These are phyloP conservation scores for Rhorus exstirpatorius DNA, from an alignment of 2,888 invertebrate species.

Conservation along the genomic window DNA sequence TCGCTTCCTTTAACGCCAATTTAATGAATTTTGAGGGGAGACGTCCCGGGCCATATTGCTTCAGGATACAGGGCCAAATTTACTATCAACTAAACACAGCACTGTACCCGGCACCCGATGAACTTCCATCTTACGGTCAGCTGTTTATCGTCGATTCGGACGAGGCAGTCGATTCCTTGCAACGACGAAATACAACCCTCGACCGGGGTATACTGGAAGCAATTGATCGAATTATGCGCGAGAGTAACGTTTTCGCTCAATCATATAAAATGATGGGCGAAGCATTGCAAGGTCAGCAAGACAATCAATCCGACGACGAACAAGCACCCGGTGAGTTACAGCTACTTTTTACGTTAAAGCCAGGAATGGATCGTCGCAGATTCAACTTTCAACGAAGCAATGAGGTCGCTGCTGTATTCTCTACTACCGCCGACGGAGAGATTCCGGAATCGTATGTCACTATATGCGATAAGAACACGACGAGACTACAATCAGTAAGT, in stretches of 20 bases:
- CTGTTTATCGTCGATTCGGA: slow-evolving; percentile 57
- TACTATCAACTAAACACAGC: slow-evolving; percentile 42
- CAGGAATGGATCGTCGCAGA: slow-evolving; percentile 65
- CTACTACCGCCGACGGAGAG: slow-evolving; percentile 69
- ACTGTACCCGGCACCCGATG: slow-evolving; percentile 40
- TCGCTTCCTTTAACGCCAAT: slow-evolving; percentile 66
- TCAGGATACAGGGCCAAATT: slow-evolving; percentile 63
- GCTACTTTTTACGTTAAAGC: slow-evolving; percentile 59
- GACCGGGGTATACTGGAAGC: slow-evolving; percentile 18
- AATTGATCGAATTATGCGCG: slow-evolving; percentile 57
- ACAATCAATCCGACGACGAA: slow-evolving; percentile 26
- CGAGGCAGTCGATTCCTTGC: slow-evolving; percentile 39
- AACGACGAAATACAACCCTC: slow-evolving; percentile 30
- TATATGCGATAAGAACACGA: slow-evolving; percentile 63
- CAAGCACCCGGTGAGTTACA: slow-evolving; percentile 45
- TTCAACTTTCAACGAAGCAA: slow-evolving; percentile 72
- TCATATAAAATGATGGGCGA: slow-evolving; percentile 67
- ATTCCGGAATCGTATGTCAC: slow-evolving; percentile 70
- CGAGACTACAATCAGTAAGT: slow-evolving; percentile 49
- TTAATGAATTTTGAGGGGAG: slow-evolving; percentile 50
- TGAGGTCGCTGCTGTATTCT: slow-evolving; percentile 67
- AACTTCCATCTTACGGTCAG: slow-evolving; percentile 51
- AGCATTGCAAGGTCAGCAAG: slow-evolving; percentile 50
- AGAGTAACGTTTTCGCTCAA: slow-evolving; percentile 34
- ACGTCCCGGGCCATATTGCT: slow-evolving; percentile 52